A percentile compares a stretch with the other conserved stretches of the same genome.
These are phyloP conservation scores for Nanger granti DNA, from an alignment of 2,113 vertebrate species.

Conservation along the genomic window DNA sequence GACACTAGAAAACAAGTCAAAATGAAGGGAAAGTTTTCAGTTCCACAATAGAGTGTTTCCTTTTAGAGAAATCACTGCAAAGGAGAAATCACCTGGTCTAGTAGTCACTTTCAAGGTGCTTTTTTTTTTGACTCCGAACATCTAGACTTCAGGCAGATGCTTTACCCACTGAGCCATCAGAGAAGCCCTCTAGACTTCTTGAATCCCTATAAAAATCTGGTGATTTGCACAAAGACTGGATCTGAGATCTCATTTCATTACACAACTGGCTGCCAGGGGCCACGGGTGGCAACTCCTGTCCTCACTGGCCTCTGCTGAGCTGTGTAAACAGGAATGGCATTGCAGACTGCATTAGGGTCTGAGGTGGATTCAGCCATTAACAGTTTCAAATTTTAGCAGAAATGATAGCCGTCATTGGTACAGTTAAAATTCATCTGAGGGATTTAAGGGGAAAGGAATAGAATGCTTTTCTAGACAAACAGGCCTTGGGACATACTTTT, in stretches of 20 bases:
- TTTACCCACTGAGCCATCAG: neutral
- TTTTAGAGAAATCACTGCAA: slow-evolving; percentile 10
- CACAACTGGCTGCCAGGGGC: neutral
- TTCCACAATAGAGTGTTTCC: neutral
- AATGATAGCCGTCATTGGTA: slow-evolving; percentile 21
- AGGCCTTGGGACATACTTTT: slow-evolving; percentile 16
- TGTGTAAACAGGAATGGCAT: neutral
- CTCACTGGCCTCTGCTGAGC: neutral
- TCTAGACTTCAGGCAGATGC: neutral
- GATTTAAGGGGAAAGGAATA: slow-evolving; percentile 27
- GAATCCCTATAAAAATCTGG: slow-evolving; percentile 7
- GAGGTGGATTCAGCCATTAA: slow-evolving; percentile 20
- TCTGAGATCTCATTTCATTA: neutral
- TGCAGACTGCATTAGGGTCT: slow-evolving; percentile 8
- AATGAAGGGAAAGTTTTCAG: neutral
- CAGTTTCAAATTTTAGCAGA: slow-evolving; percentile 32
- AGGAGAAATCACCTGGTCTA: neutral
- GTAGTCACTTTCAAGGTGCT: neutral
- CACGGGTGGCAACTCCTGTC: neutral
- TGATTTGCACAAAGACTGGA: neutral
- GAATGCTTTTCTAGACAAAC: neutral
- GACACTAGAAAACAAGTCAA: neutral
- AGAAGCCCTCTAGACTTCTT: neutral
- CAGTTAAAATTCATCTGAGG: slow-evolving; percentile 61
- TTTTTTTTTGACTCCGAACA: neutral